Percentiles rank a stretch among this genome's conserved stretches.
phyloP scores from a whole-genome alignment of 2,113 vertebrate species.

The Alethe diademata region DNA sequence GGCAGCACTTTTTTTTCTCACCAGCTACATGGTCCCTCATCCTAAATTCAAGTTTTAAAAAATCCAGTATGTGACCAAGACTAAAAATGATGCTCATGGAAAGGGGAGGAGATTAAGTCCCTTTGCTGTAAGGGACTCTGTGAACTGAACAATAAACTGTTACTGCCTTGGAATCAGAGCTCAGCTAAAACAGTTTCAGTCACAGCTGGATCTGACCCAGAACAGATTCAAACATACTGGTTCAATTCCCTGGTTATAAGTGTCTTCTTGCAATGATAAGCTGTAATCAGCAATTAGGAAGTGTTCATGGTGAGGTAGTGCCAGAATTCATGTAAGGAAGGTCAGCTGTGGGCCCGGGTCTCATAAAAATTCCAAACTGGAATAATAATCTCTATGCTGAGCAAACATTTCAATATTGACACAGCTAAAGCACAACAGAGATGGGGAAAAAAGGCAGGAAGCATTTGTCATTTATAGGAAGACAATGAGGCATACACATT shows the following conservation, averaged over 20 bases:
- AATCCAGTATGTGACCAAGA: background rate
- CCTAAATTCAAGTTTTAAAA: background rate
- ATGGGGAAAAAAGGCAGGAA: background rate
- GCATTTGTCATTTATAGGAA: constrained; percentile 48
- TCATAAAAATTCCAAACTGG: constrained; percentile 44
- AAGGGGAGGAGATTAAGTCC: background rate
- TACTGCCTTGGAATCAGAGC: constrained; percentile 1
- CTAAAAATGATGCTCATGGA: background rate
- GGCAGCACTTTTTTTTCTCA: background rate
- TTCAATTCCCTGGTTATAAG: constrained; percentile 48
- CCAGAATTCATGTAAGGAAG: constrained; percentile 11
- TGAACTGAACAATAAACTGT: background rate
- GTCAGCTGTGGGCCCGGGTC: background rate
- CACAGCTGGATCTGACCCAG: constrained; percentile 47
- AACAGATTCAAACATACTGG: constrained; percentile 37
- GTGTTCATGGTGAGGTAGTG: background rate
- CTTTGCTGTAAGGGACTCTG: background rate
- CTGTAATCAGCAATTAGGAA: constrained; percentile 41
- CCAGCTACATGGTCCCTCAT: background rate
- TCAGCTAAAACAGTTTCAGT: constrained; percentile 14
- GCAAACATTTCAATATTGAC: constrained; percentile 56
- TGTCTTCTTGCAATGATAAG: constrained; percentile 47
- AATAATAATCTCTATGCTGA: constrained; percentile 50
- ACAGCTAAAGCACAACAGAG: constrained; percentile 13
- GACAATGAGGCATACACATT: background rate